Base-by-base conservation (phyloP, 2,888 invertebrate genomes). In the Ormyrus nitidulus region DNA sequence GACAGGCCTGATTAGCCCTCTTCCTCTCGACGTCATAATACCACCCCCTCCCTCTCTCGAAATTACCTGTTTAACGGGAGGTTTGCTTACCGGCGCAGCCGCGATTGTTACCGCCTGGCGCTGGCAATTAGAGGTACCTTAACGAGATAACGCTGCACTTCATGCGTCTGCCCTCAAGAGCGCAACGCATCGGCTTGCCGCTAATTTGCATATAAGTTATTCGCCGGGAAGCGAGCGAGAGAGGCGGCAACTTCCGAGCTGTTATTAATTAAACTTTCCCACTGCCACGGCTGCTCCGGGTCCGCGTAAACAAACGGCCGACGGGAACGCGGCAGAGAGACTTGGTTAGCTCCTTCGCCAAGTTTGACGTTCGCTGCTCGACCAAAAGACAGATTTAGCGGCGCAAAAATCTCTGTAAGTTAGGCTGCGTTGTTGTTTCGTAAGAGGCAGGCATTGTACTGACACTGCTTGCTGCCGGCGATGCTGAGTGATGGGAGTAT, bases 221-320 rank as follows among this genome's bases (percentile, higher is more conserved):
- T 78, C 78, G 71, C 11, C 53, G 8, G 64, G 48, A 46, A 13
- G 56, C 56, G n/a, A 46, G 13, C 69, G 64, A 11, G 59, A 62
- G 44, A 80, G 71, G 56, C 34, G 34, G 34, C 49, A 81, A 75
- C 75, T 81, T 81, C 62, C 71, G 71, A 75, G 77, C 81, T 78
- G 75, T 81, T 81, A 81, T 77, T 81, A 81, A 81, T 81, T 81
- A 81, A 81, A 81, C 81, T 81, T 81, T 78, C 77, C 69, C 61
- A 13, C 73, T 66, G 64, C 62, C 53, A 53, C 58, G 13, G 66
- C 34, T 34, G 34, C 34, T 34, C 34, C 34, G 34, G 34, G 34
- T 34, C 34, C 62, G 54, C 69, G 74, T 79, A 79, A 74, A 79
- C 74, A 73, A 53, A 5, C 3, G 19, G 13, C 51, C 3, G 13